Percentiles rank a stretch among this genome's conserved stretches.
phyloP scores from a whole-genome alignment of 2,888 invertebrate species.

The Tipula unca region DNA sequence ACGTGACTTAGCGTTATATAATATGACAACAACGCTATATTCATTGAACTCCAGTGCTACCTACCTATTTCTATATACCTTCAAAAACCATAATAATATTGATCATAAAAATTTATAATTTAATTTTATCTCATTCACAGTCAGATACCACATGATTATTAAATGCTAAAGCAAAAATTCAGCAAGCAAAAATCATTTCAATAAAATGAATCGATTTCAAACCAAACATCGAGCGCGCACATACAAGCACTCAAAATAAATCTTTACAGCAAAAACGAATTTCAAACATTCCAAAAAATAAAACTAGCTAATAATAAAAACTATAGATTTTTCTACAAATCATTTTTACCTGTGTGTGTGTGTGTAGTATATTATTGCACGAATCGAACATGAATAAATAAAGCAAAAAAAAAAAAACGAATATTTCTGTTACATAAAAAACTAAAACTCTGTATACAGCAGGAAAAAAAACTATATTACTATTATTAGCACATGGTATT shows the following conservation, averaged over 20 bases:
- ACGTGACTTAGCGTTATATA: background rate
- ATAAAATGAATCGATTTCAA: background rate
- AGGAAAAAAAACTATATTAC: background rate
- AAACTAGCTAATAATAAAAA: background rate
- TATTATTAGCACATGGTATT: conserved; percentile 3
- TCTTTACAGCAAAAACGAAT: background rate
- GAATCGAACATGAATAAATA: background rate
- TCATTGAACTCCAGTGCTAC: background rate
- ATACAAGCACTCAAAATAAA: background rate
- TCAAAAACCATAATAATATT: background rate
- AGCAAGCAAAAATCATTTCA: background rate
- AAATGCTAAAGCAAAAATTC: background rate
- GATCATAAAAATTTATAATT: background rate
- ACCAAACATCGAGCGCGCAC: background rate
- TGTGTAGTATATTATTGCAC: background rate
- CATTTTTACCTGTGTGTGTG: background rate
- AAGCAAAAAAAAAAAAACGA: background rate
- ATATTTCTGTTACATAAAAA: background rate
- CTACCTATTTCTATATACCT: background rate
- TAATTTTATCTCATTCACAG: background rate
- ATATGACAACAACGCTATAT: background rate
- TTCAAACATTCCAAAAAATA: background rate
- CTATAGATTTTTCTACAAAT: background rate
- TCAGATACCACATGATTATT: background rate
- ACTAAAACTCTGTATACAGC: background rate